These are phyloP conservation scores for Regulus satrapa DNA, from an alignment of 2,113 vertebrate species.

Conservation along the genomic window DNA sequence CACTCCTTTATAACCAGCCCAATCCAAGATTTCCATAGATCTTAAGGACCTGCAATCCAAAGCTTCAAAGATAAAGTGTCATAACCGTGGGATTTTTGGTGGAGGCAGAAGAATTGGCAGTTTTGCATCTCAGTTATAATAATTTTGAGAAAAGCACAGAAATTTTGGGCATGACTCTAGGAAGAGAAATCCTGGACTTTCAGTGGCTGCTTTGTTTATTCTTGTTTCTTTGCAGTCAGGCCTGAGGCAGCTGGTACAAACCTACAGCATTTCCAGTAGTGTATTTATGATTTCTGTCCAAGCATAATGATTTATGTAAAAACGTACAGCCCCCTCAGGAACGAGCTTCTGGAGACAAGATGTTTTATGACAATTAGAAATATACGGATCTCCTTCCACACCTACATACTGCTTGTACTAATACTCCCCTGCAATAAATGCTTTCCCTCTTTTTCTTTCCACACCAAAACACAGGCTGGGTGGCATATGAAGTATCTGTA, in stretches of 20 bases:
- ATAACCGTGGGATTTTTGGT: neutral
- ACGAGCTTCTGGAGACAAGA: neutral
- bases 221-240: neutral
- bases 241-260: neutral
- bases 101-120: neutral
- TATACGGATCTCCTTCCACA: neutral
- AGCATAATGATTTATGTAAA: neutral
- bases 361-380: neutral
- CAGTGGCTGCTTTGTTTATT: neutral
- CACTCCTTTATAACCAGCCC: neutral
- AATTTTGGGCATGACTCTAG: neutral
- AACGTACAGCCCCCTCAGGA: neutral
- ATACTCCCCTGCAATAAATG: neutral
- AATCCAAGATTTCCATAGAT: neutral
- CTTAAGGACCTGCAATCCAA: neutral
- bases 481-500: neutral
- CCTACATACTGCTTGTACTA: neutral
- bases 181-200: neutral
- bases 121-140: neutral
- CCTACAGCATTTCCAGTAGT: neutral
- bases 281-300: neutral
- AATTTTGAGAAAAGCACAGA: neutral
- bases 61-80: neutral
- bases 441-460: neutral
- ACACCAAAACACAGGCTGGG: neutral